phyloP scores from a whole-genome alignment of 2,113 vertebrate species.

The Heterochromis multidens region DNA sequence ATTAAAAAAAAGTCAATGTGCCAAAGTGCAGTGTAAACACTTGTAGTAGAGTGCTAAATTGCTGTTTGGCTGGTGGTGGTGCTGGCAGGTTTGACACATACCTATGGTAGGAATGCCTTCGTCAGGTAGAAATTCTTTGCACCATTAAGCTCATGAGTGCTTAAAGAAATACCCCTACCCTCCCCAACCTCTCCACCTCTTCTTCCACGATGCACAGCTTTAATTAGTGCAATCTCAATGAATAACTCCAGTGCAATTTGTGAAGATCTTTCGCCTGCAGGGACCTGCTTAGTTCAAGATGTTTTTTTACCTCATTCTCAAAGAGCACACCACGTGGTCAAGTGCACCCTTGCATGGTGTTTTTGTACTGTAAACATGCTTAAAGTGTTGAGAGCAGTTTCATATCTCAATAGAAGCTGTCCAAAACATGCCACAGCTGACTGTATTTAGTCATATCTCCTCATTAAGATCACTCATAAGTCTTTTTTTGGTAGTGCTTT shows the following conservation, averaged over 20 bases:
- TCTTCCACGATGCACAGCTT: conserved; percentile 35
- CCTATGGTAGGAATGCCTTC: conserved; percentile 46
- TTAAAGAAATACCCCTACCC: conserved; percentile 32
- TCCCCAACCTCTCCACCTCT: background rate
- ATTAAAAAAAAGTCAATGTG: background rate
- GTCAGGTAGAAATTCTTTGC: conserved; percentile 53
- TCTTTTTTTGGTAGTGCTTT: conserved; percentile 22
- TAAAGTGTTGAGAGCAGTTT: conserved; percentile 23
- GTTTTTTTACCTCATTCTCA: conserved; percentile 21
- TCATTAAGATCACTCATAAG: conserved; percentile 14
- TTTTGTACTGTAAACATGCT: conserved; percentile 54
- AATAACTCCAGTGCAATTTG: conserved; percentile 46
- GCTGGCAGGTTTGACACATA: conserved; percentile 36
- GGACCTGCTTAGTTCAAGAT: conserved; percentile 31
- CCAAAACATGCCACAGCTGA: conserved; percentile 5
- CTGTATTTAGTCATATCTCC: background rate
- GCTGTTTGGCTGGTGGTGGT: conserved; percentile 28
- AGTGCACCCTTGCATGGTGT: conserved; percentile 9
- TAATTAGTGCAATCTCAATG: conserved; percentile 63
- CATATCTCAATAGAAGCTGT: background rate
- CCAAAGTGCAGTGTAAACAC: conserved; percentile 54
- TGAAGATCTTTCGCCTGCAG: background rate
- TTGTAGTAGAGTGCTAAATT: conserved; percentile 44
- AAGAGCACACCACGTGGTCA: conserved; percentile 31
- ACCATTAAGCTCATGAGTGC: conserved; percentile 51